Conservation (phyloP, 2,113 vertebrate genomes). For the Thunnus maccoyii region DNA sequence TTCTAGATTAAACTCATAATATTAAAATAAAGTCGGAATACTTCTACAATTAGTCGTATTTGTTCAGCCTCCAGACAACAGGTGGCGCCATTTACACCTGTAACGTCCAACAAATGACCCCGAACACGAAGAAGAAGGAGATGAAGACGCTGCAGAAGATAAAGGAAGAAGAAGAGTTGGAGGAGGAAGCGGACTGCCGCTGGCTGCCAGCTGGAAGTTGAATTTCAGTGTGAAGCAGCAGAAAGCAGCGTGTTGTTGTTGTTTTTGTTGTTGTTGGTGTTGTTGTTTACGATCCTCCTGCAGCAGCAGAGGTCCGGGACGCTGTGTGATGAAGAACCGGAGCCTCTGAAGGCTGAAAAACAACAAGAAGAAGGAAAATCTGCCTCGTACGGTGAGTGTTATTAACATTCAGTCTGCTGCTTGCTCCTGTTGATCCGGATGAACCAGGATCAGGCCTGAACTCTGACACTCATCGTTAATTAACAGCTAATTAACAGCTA, state of each 20-base stretch:
- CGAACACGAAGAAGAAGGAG: no score
- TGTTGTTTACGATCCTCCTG: background rate
- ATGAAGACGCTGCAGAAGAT: background rate
- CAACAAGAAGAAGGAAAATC: background rate
- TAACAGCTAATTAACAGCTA: background rate
- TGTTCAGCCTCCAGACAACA: no score
- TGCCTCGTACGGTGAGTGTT: background rate
- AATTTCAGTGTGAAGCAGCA: rapidly evolving
- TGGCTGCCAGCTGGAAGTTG: conserved; percentile 17
- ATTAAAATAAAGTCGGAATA: no score
- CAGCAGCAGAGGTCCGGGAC: background rate
- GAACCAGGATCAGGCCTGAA: conserved; percentile 3
- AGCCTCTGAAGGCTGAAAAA: background rate
- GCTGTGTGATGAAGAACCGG: background rate
- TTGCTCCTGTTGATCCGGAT: conserved; percentile 22
- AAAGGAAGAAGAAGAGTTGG: background rate
- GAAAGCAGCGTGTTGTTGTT: background rate
- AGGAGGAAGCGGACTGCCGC: background rate
- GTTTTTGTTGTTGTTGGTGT: background rate
- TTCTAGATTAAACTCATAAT: no score
- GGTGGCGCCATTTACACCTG: no score
- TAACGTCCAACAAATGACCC: no score
- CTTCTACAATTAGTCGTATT: no score
- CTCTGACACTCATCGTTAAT: background rate
- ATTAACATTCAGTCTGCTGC: background rate